A percentile compares a stretch with the other conserved stretches of the same genome.
Conservation (phyloP, 2,797 vertebrate species). For the Menidia menidia region DNA sequence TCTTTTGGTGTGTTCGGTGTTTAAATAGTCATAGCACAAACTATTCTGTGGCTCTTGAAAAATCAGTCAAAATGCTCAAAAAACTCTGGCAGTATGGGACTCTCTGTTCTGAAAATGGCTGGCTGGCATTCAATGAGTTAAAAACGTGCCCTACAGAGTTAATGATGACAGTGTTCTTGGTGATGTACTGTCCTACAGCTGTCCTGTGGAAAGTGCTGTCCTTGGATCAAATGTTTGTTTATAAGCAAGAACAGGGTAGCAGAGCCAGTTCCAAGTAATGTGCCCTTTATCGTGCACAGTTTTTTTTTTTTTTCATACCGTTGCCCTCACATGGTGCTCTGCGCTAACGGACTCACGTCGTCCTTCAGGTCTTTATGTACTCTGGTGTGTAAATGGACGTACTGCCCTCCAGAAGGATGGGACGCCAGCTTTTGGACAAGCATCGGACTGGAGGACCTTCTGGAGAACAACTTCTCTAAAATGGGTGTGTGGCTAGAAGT, state of each 20-base stretch:
- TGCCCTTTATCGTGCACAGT: neutral
- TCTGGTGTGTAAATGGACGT: conserved; percentile 96
- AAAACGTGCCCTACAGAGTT: neutral
- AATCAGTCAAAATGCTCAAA: too few species aligned
- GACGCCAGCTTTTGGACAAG: conserved; percentile 90
- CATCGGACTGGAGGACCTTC: conserved; percentile 89
- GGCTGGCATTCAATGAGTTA: too few species aligned
- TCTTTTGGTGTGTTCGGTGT: too few species aligned
- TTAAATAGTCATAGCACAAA: too few species aligned
- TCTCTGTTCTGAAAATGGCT: too few species aligned
- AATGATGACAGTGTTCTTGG: conserved; percentile 1
- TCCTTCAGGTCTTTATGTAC: conserved; percentile 91
- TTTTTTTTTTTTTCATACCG: neutral
- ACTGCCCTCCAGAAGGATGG: conserved; percentile 90
- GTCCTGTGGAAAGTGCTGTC: neutral
- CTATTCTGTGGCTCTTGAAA: too few species aligned
- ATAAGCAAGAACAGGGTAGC: conserved; percentile 9
- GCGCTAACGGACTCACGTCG: neutral
- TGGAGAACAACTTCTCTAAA: conserved; percentile 88
- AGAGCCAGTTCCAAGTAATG: neutral
- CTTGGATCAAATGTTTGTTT: conserved; percentile 22
- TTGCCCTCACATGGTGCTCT: conserved; percentile 9
- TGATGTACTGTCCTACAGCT: neutral
- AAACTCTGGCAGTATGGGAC: too few species aligned
- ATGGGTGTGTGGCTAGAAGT: conserved; percentile 78